Base-by-base conservation (phyloP, 2,888 invertebrate genomes). In the Timandra comae region DNA sequence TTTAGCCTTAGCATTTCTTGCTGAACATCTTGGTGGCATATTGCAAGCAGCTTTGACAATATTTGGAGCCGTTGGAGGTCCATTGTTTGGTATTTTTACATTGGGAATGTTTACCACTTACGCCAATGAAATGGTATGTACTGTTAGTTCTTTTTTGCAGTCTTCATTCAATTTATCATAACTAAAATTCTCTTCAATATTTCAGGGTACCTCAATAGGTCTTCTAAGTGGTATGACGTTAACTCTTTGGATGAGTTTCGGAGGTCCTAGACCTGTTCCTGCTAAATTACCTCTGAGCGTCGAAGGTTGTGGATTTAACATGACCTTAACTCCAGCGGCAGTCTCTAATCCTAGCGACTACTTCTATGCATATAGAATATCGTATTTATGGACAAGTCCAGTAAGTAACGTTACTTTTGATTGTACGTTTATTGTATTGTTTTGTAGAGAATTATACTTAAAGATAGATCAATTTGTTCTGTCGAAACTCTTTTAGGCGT, bases 31-130 rank as follows among this genome's bases (percentile, higher is more conserved):
- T 27, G 96, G 95, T 0, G 94, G 94, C 0, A 88, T 97, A n/a
- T 81, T 97, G n/a, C 94, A 96, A 75, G 93, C 94, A 0, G 90
- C 95, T 0, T 76, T 96, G 5, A 94, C 94, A 0, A 93, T 96
- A 46, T 95, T 96, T 58, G 96, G 95, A 1, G 92, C 95, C 0
- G 91, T 94, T 2, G 96, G 96, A 0, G 96, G 96, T 0, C 96
- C 96, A 0, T 68, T 96, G n/a, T 77, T 96, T 12, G 96, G 93
- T 0, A 79, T 96, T 1, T 97, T 96, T 63, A 91, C 94, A 0
- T 76, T 96, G 13, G 96, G 96, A 49, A 95, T 97, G 93, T 91
- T 91, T 46, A 90, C 91, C 22, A 90, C 91, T 7, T 87, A 77
- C 31, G 91, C 92, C 3, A 94, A 92, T 61, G 89, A 95, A 71